Base-by-base conservation (phyloP, 2,888 invertebrate species). In the Synergus itoensis region DNA sequence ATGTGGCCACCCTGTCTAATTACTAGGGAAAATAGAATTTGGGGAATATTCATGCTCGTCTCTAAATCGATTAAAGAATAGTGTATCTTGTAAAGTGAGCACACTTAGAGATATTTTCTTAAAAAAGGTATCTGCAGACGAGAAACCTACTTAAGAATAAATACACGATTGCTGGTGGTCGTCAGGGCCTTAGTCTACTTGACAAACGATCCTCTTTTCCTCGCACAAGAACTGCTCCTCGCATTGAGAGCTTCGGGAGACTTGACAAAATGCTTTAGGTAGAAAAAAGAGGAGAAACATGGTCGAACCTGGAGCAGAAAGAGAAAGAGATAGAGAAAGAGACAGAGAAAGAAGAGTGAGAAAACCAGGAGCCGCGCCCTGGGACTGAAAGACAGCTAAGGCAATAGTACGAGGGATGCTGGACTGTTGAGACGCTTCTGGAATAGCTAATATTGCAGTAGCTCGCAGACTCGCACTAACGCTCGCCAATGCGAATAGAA, bases 371-470 rank as follows among this genome's bases (percentile, higher is more conserved):
- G 62, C 80, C 65, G 82, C 78, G 81, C 77, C 81, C 80, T 79
- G 84, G 82, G 85, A 83, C 82, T 82, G 84, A 83, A 83, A 84
- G 85, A 81, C 84, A 84, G 83, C 84, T 79, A 83, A 81, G 84
- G 85, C 84, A 83, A 83, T 84, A 83, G 83, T 80, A 85, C 82
- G 82, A 82, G 84, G 85, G 85, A 85, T 81, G 82, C 80, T 81
- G 84, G 80, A 79, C 81, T 81, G 84, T 83, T 76, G 82, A 83
- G 87, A 88, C 88, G 85, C 87, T 85, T 83, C 84, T 85, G 86
- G 89, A 89, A 89, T 89, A 88, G 85, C 87, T 89, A 88, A 89
- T 89, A 87, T 87, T 86, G 80, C 82, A 77, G 75, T 78, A 77
- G 77, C 77, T 80, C 67, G 78, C 79, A 79, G 79, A 69, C 77